A percentile compares a stretch with the other conserved stretches of the same genome.
These are phyloP conservation scores for Helicorthomorpha holstii DNA, from an alignment of 1,140 invertebrate genomes.

Conservation along the genomic window DNA sequence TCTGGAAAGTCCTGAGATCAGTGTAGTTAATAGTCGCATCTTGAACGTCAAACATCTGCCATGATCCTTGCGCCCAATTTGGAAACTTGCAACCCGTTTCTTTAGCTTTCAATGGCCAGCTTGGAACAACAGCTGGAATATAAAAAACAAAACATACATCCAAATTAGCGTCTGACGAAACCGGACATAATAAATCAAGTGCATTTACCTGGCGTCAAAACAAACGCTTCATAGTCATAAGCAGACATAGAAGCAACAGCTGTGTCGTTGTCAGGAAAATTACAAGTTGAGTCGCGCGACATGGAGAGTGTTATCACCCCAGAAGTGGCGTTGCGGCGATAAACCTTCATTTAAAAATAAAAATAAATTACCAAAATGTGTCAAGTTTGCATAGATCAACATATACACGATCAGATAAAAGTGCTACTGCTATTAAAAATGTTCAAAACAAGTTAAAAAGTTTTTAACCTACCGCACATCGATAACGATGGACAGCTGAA, in stretches of 20 bases:
- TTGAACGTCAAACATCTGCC: conserved; percentile 42
- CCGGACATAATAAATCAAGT: not conserved
- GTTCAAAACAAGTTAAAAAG: no score
- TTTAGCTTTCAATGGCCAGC: not conserved
- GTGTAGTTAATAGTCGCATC: conserved; percentile 41
- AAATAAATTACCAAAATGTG: no score
- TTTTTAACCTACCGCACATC: conserved; percentile 42
- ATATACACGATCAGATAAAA: no score
- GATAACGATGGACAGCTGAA: conserved; percentile 34
- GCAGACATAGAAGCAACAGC: no score
- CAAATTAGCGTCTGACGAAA: conserved; percentile 1
- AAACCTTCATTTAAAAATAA: no score
- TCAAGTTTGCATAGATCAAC: no score
- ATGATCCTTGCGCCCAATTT: conserved; percentile 43
- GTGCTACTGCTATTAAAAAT: no score
- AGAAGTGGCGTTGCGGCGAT: conserved; percentile 33
- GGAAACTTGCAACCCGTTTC: conserved; percentile 32
- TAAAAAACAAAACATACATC: no score
- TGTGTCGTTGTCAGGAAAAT: no score
- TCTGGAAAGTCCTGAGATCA: conserved; percentile 43
- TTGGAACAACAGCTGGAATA: conserved; percentile 1
- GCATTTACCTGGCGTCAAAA: conserved; percentile 26
- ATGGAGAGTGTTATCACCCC: conserved; percentile 41
- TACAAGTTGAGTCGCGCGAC: conserved; percentile 52
- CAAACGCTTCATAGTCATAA: conserved; percentile 39